These are phyloP conservation scores for Sesamia inferens DNA, from an alignment of 2,888 invertebrate genomes.

Conservation along the genomic window DNA sequence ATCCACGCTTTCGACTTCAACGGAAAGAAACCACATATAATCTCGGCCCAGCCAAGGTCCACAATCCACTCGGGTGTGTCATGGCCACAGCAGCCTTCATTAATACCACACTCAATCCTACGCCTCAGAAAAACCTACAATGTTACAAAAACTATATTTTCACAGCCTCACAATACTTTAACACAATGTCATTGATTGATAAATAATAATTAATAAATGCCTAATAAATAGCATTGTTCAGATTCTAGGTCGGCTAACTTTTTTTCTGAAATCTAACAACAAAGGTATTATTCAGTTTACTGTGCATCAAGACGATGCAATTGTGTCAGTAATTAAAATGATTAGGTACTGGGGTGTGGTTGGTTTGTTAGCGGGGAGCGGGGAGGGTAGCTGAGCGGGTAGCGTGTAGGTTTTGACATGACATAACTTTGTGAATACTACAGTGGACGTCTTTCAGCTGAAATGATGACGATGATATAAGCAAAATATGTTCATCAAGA, in stretches of 20 bases:
- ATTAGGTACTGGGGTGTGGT: constrained; percentile 75
- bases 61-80: neutral
- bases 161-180: constrained; percentile 56
- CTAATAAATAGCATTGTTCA: constrained; percentile 74
- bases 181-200: constrained; percentile 64
- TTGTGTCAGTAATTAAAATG: constrained; percentile 87
- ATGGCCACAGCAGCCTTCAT: constrained; percentile 27
- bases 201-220: constrained; percentile 70
- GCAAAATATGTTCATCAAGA: too few species aligned
- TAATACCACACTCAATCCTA: constrained; percentile 21
- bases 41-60: constrained; percentile 12
- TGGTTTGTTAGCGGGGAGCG: constrained; percentile 61
- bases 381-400: constrained; percentile 49
- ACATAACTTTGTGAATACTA: neutral
- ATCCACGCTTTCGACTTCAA: constrained; percentile 1
- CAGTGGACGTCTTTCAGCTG: too few species aligned
- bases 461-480: too few species aligned
- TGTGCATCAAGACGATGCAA: constrained; percentile 81
- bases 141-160: constrained; percentile 52
- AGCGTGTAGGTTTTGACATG: neutral
- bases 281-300: constrained; percentile 82
- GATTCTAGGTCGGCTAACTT: constrained; percentile 78
- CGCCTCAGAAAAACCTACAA: constrained; percentile 23
- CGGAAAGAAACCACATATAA: neutral
- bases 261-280: constrained; percentile 75